Evolutionary conservation across 1,140 invertebrate genomes (phyloP).

Genomic region (Drosophila guanche): DNA sequence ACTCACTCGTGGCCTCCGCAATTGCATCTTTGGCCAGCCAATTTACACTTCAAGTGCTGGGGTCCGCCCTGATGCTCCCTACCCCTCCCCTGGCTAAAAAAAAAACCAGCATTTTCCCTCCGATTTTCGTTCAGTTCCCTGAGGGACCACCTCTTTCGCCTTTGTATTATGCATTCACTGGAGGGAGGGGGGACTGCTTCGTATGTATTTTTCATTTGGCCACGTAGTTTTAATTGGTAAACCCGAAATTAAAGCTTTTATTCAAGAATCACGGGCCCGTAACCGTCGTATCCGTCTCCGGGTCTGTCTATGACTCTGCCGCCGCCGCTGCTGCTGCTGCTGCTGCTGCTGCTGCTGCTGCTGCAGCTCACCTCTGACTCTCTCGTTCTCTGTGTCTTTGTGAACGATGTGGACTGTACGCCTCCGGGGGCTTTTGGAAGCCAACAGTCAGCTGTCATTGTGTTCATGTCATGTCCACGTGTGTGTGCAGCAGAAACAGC

Average conservation of each 20-base stretch:
- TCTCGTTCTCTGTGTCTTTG: conserved; percentile 45
- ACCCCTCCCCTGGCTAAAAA: conserved; percentile 33
- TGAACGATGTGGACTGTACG: conserved; percentile 52
- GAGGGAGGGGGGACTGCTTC: neutral
- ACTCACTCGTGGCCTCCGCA: conserved; percentile 15
- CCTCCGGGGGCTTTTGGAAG: conserved; percentile 76
- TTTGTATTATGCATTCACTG: conserved; percentile 11
- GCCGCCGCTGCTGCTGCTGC: neutral
- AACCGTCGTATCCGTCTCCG: neutral
- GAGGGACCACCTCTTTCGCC: conserved; percentile 3
- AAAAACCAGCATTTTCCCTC: neutral
- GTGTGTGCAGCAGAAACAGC: conserved; percentile 55
- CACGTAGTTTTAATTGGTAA: conserved; percentile 82
- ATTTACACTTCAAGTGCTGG: conserved; percentile 54
- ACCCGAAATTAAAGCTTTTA: conserved; percentile 81
- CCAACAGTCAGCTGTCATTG: conserved; percentile 81
- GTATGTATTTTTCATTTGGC: conserved; percentile 76
- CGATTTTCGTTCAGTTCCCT: conserved; percentile 13
- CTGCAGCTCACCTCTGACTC: conserved; percentile 20
- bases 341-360: neutral
- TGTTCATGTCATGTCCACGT: conserved; percentile 77
- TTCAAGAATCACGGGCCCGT: conserved; percentile 76
- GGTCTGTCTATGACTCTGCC: conserved; percentile 8
- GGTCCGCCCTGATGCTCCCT: conserved; percentile 9
- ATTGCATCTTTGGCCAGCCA: conserved; percentile 58